These are phyloP conservation scores for Gambelia wislizenii DNA, from an alignment of 2,797 vertebrate species.

Conservation along the genomic window DNA sequence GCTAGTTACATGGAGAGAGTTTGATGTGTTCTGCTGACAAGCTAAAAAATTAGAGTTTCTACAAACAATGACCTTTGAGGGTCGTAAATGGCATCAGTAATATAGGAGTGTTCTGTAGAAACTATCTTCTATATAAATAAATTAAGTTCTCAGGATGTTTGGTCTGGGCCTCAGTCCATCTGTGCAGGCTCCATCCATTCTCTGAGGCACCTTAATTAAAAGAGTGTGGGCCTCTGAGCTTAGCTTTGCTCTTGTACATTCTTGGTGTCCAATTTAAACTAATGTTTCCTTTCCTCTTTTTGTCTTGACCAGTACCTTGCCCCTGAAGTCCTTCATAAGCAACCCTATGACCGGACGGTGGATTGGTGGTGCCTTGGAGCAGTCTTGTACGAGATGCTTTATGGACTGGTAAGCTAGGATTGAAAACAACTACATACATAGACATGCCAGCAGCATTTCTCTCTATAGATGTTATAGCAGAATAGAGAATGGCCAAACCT, in stretches of 20 bases:
- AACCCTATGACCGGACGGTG: conserved; percentile 96
- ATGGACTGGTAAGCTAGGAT: conserved; percentile 91
- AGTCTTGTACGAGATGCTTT: conserved; percentile 98
- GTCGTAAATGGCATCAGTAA: not conserved
- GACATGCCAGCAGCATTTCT: not conserved
- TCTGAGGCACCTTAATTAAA: not conserved
- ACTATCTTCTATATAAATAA: accelerated
- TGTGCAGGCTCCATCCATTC: not conserved
- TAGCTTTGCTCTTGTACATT: not conserved
- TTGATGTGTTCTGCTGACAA: accelerated
- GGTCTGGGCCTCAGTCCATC: not conserved
- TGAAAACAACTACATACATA: not conserved
- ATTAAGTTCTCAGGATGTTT: not conserved
- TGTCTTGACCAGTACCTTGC: conserved; percentile 90
- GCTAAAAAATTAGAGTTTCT: accelerated
- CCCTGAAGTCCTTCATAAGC: conserved; percentile 97
- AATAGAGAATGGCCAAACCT: not conserved
- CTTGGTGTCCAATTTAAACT: not conserved
- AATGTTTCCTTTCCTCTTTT: not conserved
- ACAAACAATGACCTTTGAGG: not conserved
- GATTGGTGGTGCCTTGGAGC: conserved; percentile 99
- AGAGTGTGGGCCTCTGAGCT: not conserved
- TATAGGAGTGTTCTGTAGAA: not conserved
- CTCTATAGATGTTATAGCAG: not conserved
- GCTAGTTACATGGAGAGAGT: not conserved